phyloP scores from a whole-genome alignment of 2,113 vertebrate species.

The Tapirus terrestris region DNA sequence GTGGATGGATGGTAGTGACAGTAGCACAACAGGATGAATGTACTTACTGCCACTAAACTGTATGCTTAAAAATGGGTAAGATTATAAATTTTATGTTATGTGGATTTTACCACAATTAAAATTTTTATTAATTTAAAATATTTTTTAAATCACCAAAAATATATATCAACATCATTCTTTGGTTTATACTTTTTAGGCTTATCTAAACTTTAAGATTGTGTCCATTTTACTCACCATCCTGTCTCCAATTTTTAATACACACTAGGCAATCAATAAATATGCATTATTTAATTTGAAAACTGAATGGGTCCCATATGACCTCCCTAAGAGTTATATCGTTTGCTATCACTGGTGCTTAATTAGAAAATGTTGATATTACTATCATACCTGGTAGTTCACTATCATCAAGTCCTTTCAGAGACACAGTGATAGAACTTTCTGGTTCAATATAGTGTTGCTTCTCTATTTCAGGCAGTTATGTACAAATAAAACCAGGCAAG shows the following conservation, averaged over 20 bases:
- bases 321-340: background rate
- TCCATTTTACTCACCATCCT: background rate
- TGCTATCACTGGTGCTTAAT: background rate
- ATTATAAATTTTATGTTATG: no score
- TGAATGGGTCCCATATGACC: background rate
- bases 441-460: background rate
- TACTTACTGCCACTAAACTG: no score
- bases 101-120: no score
- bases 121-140: no score
- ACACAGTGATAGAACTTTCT: background rate
- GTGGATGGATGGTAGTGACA: no score
- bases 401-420: slow-evolving; percentile 12
- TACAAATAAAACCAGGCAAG: slow-evolving; percentile 37
- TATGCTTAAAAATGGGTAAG: no score
- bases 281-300: background rate
- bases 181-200: background rate
- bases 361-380: background rate
- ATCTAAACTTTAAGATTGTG: background rate
- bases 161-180: background rate
- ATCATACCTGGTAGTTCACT: background rate
- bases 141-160: no score
- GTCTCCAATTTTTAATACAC: background rate
- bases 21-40: no score
- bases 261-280: background rate
- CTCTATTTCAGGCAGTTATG: background rate